phyloP scores from a whole-genome alignment of 1,140 invertebrate genomes.

The Apis florea region DNA sequence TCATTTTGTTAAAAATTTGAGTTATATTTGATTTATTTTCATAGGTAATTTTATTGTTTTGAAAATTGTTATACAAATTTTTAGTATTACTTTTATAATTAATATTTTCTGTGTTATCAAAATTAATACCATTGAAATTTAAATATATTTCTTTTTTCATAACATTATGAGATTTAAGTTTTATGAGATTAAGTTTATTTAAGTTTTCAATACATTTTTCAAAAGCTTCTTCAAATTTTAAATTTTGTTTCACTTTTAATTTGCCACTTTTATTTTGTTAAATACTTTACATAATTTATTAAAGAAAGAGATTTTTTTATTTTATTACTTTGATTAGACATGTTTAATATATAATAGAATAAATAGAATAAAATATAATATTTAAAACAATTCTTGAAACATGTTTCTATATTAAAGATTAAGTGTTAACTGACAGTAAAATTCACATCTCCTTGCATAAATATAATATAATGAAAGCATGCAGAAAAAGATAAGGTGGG shows the following conservation, averaged over 20 bases:
- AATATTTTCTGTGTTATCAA: not conserved
- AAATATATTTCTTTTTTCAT: not conserved
- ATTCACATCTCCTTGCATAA: conserved; percentile 5
- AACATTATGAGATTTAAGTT: not conserved
- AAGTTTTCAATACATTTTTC: not conserved
- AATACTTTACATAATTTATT: conserved; percentile 56
- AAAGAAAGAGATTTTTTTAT: conserved; percentile 64
- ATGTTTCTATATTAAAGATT: conserved; percentile 21
- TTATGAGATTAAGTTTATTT: too few relatives aligned
- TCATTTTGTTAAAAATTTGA: conserved; percentile 7
- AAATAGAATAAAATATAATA: not conserved
- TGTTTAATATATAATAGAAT: conserved; percentile 32
- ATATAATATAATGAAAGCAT: conserved; percentile 2
- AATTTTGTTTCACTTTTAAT: not conserved
- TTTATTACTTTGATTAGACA: conserved; percentile 47
- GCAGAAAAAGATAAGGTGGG: conserved; percentile 45
- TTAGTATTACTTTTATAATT: not conserved
- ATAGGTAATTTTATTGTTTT: conserved; percentile 7
- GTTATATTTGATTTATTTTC: not conserved
- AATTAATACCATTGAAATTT: not conserved
- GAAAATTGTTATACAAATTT: not conserved
- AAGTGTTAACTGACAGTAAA: conserved; percentile 36
- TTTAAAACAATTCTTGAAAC: conserved; percentile 1
- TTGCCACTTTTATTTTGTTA: conserved; percentile 41
- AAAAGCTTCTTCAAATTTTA: conserved; percentile 9